These are phyloP conservation scores for Leucoptera coffeella DNA, from an alignment of 2,888 invertebrate species.

Conservation along the genomic window DNA sequence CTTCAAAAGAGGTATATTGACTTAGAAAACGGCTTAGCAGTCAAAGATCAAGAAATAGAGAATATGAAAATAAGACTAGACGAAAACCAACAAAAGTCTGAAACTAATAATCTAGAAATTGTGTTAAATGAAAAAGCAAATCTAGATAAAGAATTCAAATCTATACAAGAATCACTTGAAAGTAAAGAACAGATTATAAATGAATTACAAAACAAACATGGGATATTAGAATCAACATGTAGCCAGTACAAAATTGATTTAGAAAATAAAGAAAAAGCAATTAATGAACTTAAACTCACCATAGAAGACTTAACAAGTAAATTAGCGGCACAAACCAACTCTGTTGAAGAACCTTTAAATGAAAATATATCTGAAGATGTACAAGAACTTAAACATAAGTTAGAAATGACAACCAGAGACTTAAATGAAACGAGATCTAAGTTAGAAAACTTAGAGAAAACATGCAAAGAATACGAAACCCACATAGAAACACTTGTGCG, in stretches of 20 bases:
- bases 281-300: constrained; percentile 28
- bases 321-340: constrained; percentile 8
- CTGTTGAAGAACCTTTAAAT: constrained; percentile 12
- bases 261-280: constrained; percentile 24
- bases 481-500: constrained; percentile 16
- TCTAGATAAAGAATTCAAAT: constrained; percentile 18
- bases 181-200: constrained; percentile 22
- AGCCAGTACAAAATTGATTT: constrained; percentile 13
- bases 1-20: constrained; percentile 15
- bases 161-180: too few relatives aligned
- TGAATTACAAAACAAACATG: constrained; percentile 11
- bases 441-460: constrained; percentile 13
- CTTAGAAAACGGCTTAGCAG: constrained; percentile 14
- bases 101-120: constrained; percentile 13
- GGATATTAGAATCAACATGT: constrained; percentile 14
- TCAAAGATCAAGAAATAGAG: constrained; percentile 23
- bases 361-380: constrained; percentile 14
- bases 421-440: constrained; percentile 19
- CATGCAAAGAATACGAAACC: constrained; percentile 16
- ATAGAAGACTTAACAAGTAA: constrained; percentile 18
- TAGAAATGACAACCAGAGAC: constrained; percentile 24
- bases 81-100: constrained; percentile 12
- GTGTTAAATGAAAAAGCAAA: constrained; percentile 19
- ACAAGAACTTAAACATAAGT: constrained; percentile 12
- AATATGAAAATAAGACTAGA: constrained; percentile 14